Base-by-base conservation (phyloP, 2,888 invertebrate genomes). In the Physocephala rufipes region DNA sequence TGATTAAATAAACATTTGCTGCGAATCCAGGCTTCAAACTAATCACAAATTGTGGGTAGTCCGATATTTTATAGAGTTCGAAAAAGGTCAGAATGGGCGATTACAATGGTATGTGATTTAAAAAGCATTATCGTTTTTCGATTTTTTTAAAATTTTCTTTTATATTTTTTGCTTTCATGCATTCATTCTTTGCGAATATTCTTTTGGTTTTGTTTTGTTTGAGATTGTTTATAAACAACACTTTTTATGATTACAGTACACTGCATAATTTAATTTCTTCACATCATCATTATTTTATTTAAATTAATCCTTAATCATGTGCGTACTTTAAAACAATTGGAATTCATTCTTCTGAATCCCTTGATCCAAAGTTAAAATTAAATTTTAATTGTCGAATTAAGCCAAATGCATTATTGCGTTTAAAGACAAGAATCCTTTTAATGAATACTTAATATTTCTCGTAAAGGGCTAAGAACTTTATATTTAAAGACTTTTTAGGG, bases 61-160 rank as follows among this genome's bases (percentile, higher is more conserved):
- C 58, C 21, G 24, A 21, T 55, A 30, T 67, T 67, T 43, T 67
- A 67, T 67, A 55, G 55, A 45, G 67, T 58, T 67, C 45, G n/a
- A 55, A 53, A 65, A 51, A 49, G 65, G 65, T 65, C 65, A 65
- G 13, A 65, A 65, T 26, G 49, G 26, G 16, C 58, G 55, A 30
- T 36, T n/a, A 26, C 4, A 36, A 36, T n/a, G 9, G 36, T 36
- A 36, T 36, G 55, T 21, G 43, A 43, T 58, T 58, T 67, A 45
- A 43, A 45, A 30, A 36, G 19, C 67, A 45, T 67, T 67, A 67
- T 67, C 67, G 45, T 9, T 58, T 58, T 13, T 21, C 47, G 21
- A 47, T 63, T 63, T n/a, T 24, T 15, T 28, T 24, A n/a, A n/a
- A n/a, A n/a, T 24, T 21, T 19, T 49, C n/a, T 61, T 24, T 15